Percentiles rank a stretch among this genome's conserved stretches.
Evolutionary conservation across 2,888 invertebrate species (phyloP).

Genomic region (Lycophotia porphyrea): DNA sequence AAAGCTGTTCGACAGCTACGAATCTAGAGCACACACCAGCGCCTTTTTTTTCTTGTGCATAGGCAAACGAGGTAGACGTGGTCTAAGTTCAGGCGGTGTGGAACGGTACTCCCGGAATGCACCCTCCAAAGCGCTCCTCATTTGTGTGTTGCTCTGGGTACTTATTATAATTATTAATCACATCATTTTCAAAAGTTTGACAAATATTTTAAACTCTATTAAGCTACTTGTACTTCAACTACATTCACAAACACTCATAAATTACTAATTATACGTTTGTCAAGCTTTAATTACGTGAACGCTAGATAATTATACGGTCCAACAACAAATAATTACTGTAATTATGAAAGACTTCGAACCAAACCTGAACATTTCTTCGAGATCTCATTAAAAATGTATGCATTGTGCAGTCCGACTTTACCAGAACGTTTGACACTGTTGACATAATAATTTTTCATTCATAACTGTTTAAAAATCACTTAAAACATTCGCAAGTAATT

Average conservation of each 20-base stretch:
- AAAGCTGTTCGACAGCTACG: too few species aligned
- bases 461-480: conserved; percentile 8
- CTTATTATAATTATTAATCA: too few species aligned
- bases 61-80: too few species aligned
- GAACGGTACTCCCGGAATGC: too few species aligned
- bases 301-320: conserved; percentile 25
- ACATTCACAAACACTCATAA: conserved; percentile 1
- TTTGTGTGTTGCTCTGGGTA: too few species aligned
- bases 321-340: conserved; percentile 38
- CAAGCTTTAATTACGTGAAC: conserved; percentile 26
- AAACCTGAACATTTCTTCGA: conserved; percentile 29
- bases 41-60: too few species aligned
- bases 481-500: conserved; percentile 2
- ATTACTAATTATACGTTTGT: conserved; percentile 14
- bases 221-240: not conserved
- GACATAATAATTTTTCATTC: conserved; percentile 25
- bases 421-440: conserved; percentile 44
- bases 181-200: too few species aligned
- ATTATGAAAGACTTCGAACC: conserved; percentile 31
- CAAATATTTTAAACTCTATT: not conserved
- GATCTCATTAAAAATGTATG: conserved; percentile 48
- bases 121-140: too few species aligned
- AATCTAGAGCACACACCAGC: too few species aligned
- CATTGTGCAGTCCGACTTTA: not conserved
- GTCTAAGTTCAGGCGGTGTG: too few species aligned